These are phyloP conservation scores for Drosophila meridionalis DNA, from an alignment of 2,888 invertebrate genomes.

Conservation along the genomic window DNA sequence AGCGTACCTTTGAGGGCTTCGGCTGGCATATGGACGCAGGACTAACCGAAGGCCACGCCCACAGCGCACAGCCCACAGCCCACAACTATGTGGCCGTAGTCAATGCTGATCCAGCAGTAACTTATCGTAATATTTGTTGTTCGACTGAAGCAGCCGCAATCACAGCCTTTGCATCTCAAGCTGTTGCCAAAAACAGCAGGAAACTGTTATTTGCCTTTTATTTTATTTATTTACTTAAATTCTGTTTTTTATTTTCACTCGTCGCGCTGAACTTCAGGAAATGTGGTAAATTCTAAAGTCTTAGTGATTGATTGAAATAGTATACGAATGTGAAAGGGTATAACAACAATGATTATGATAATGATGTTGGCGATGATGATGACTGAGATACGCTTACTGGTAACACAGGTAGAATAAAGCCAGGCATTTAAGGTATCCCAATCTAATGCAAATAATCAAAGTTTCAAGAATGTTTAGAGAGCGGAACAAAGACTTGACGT, in stretches of 20 bases:
- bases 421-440: slow-evolving; percentile 2
- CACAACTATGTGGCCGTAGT: slow-evolving; percentile 2
- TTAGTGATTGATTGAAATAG: slow-evolving; percentile 44
- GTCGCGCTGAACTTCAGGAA: neutral
- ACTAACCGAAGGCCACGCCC: slow-evolving; percentile 4
- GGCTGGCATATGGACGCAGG: neutral
- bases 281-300: slow-evolving; percentile 12
- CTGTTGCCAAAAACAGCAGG: neutral
- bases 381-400: neutral
- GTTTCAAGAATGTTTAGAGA: neutral
- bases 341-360: slow-evolving; percentile 4
- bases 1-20: neutral
- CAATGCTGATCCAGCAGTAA: slow-evolving; percentile 29
- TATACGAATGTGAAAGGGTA: slow-evolving; percentile 11
- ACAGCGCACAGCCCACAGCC: neutral
- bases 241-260: neutral
- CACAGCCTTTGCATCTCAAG: neutral
- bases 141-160: neutral
- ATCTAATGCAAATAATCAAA: slow-evolving; percentile 9
- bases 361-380: neutral
- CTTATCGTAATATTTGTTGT: neutral
- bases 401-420: slow-evolving; percentile 1
- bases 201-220: neutral
- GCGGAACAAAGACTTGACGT: neutral
- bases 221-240: slow-evolving; percentile 2